phyloP scores from a whole-genome alignment of 1,140 invertebrate species.

The Lycorma delicatula region DNA sequence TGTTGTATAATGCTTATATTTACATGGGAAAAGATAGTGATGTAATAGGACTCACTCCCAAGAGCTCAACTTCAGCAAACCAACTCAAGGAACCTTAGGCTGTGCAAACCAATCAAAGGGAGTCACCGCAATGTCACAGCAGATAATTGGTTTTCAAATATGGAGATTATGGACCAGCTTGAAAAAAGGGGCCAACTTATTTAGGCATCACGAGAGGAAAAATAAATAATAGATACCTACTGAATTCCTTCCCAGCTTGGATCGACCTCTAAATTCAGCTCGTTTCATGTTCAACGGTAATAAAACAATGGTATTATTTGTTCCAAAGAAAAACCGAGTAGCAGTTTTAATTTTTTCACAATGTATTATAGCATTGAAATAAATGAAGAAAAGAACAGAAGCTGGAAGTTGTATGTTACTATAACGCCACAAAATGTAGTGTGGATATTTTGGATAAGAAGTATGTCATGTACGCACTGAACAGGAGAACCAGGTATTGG shows the following conservation, averaged over 20 bases:
- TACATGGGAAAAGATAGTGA: too few species aligned
- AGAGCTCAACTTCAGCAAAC: slow-evolving; percentile 24
- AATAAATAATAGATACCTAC: slow-evolving; percentile 38
- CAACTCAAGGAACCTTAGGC: slow-evolving; percentile 29
- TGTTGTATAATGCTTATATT: slow-evolving; percentile 16
- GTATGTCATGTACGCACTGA: slow-evolving; percentile 26
- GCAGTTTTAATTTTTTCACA: slow-evolving; percentile 27
- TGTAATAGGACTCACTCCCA: slow-evolving; percentile 9
- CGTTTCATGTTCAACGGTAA: slow-evolving; percentile 26
- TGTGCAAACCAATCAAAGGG: slow-evolving; percentile 29
- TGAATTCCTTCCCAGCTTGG: slow-evolving; percentile 20
- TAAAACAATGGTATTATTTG: slow-evolving; percentile 28
- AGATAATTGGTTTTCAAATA: slow-evolving; percentile 35
- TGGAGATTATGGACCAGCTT: slow-evolving; percentile 31
- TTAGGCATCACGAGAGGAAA: slow-evolving; percentile 18
- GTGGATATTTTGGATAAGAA: slow-evolving; percentile 33
- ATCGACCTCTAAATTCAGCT: slow-evolving; percentile 2
- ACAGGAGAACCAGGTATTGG: slow-evolving; percentile 29
- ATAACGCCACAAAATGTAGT: slow-evolving; percentile 32
- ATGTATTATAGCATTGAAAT: slow-evolving; percentile 25
- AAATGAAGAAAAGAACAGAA: slow-evolving; percentile 25
- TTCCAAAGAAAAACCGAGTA: slow-evolving; percentile 27
- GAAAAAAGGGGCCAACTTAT: slow-evolving; percentile 20
- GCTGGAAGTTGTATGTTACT: slow-evolving; percentile 28
- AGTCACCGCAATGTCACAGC: slow-evolving; percentile 31